Evolutionary conservation across 2,797 vertebrate species (phyloP).

Genomic region (Epinephelus awoara): DNA sequence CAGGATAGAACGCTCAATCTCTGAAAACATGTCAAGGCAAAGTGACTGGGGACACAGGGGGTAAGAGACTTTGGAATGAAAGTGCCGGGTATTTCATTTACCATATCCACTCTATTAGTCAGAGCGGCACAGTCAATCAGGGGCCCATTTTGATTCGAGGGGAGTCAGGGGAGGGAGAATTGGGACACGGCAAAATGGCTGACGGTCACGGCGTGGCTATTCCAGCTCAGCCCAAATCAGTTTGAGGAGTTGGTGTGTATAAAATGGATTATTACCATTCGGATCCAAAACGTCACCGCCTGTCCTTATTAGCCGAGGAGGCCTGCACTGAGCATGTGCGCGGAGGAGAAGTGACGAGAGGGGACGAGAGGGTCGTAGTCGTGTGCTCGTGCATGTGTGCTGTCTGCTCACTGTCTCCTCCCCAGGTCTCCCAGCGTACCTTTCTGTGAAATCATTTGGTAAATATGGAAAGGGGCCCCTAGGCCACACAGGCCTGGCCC

Average conservation of each 20-base stretch:
- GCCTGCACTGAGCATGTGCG: constrained; percentile 50
- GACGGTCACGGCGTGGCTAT: constrained; percentile 80
- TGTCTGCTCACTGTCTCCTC: constrained; percentile 56
- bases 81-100: constrained; percentile 89
- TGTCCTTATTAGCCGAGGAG: constrained; percentile 64
- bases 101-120: constrained; percentile 91
- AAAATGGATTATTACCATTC: constrained; percentile 88
- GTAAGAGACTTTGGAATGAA: constrained; percentile 84
- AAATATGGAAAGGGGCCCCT: constrained; percentile 93
- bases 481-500: constrained; percentile 89
- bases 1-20: constrained; percentile 87
- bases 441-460: constrained; percentile 92
- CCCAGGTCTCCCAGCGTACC: constrained; percentile 79
- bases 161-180: constrained; percentile 86
- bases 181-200: constrained; percentile 83
- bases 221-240: constrained; percentile 76
- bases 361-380: constrained; percentile 34
- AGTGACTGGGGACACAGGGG: constrained; percentile 81
- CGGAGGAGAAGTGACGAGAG: constrained; percentile 7
- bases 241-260: constrained; percentile 73
- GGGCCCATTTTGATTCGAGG: constrained; percentile 83
- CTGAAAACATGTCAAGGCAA: constrained; percentile 88
- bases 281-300: constrained; percentile 79
- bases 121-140: constrained; percentile 87
- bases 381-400: constrained; percentile 34